Conservation (phyloP, 1,140 invertebrate genomes). For the Cherax quadricarinatus region DNA sequence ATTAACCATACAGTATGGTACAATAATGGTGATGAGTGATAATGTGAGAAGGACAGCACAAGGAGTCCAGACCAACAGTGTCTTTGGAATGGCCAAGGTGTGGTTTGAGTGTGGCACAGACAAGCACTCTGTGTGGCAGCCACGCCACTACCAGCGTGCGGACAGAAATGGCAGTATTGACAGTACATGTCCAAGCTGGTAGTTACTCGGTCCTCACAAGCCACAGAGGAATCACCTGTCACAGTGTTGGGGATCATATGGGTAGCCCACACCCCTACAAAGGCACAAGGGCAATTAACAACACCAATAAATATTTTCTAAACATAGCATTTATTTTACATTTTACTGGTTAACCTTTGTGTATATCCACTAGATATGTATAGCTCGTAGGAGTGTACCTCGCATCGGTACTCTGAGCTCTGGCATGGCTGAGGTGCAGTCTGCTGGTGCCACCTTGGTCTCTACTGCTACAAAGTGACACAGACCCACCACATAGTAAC, state of each 20-base stretch:
- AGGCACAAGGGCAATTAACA: constrained; percentile 26
- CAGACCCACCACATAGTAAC: constrained; percentile 43
- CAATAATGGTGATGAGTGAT: constrained; percentile 13
- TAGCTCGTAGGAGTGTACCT: neutral
- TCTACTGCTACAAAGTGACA: constrained; percentile 55
- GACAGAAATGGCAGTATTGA: constrained; percentile 69
- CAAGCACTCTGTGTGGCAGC: constrained; percentile 65
- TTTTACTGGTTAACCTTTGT: neutral
- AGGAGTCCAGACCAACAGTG: constrained; percentile 36
- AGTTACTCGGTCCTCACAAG: constrained; percentile 60
- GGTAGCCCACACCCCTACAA: constrained; percentile 40
- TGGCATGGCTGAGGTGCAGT: constrained; percentile 32
- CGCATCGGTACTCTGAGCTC: constrained; percentile 1
- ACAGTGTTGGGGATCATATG: constrained; percentile 35
- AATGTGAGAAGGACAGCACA: neutral
- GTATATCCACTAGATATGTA: neutral
- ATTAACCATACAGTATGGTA: neutral
- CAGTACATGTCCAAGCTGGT: constrained; percentile 47
- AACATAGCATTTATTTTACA: neutral
- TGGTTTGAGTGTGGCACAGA: constrained; percentile 63
- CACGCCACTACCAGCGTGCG: constrained; percentile 60
- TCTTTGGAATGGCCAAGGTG: constrained; percentile 49
- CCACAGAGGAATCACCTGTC: constrained; percentile 67
- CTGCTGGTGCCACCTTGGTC: constrained; percentile 59
- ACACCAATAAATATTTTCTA: constrained; percentile 12